phyloP scores from a whole-genome alignment of 1,140 invertebrate species.

The Atta cephalotes region DNA sequence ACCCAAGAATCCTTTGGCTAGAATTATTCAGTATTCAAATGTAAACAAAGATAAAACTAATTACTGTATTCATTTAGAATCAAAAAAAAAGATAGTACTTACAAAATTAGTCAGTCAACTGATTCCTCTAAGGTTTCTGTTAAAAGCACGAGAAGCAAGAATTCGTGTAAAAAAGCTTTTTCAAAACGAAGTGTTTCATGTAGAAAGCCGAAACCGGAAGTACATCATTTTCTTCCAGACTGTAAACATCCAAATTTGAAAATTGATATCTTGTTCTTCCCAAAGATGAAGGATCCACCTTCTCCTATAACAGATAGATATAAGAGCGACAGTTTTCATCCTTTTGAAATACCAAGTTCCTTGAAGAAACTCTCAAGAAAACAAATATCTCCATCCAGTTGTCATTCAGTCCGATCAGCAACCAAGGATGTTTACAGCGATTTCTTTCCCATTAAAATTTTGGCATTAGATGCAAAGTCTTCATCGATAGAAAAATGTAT shows the following conservation, averaged over 20 bases:
- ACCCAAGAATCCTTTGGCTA: slow-evolving; percentile 8
- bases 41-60: neutral
- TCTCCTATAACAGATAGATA: neutral
- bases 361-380: neutral
- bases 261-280: neutral
- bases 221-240: neutral
- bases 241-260: neutral
- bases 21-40: slow-evolving; percentile 18
- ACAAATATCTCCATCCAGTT: neutral
- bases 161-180: neutral
- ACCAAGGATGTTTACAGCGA: neutral
- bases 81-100: neutral
- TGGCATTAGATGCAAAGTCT: neutral
- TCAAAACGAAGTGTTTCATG: neutral
- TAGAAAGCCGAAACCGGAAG: neutral
- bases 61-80: neutral
- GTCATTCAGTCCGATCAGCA: neutral
- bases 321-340: slow-evolving; percentile 64
- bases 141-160: neutral
- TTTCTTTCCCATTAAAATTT: neutral
- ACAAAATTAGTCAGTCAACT: neutral
- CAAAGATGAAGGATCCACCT: neutral
- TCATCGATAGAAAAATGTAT: neutral
- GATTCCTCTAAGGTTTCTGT: neutral
- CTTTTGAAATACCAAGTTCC: slow-evolving; percentile 8